Conservation (phyloP, 1,140 invertebrate species). For the Euura lappo region DNA sequence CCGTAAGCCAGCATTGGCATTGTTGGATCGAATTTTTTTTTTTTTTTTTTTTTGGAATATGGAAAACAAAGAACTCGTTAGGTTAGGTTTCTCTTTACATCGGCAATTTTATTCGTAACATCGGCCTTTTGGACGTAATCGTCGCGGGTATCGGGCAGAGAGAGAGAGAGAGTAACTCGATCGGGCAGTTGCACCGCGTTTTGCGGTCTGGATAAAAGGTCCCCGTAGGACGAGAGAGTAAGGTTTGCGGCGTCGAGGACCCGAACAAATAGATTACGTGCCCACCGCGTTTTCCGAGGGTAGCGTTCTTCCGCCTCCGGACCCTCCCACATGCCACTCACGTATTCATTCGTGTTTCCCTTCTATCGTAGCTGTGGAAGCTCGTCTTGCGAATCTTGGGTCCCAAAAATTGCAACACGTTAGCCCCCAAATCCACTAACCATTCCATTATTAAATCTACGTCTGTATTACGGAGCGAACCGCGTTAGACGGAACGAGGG, state of each 20-base stretch:
- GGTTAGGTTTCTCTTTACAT: neutral
- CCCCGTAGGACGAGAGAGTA: neutral
- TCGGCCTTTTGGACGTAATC: neutral
- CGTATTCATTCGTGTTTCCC: constrained; percentile 46
- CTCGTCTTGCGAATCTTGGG: constrained; percentile 26
- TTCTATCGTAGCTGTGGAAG: constrained; percentile 10
- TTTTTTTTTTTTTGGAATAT: too few relatives aligned
- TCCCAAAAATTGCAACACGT: constrained; percentile 57
- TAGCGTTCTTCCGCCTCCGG: constrained; percentile 36
- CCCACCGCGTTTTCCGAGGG: constrained; percentile 45
- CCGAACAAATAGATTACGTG: constrained; percentile 62
- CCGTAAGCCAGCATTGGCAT: neutral
- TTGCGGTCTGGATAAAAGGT: neutral
- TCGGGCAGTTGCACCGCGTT: neutral
- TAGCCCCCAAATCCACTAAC: constrained; percentile 57
- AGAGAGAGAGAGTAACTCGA: neutral
- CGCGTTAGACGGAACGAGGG: constrained; percentile 11
- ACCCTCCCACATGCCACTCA: constrained; percentile 55
- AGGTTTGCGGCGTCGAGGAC: too few relatives aligned
- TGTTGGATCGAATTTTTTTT: neutral
- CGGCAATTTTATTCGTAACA: neutral
- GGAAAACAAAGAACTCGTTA: neutral
- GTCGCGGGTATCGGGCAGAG: neutral
- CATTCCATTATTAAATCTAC: constrained; percentile 62
- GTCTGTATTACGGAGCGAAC: constrained; percentile 39